Evolutionary conservation across 2,888 invertebrate genomes (phyloP).

Genomic region (Idaea dimidiata): DNA sequence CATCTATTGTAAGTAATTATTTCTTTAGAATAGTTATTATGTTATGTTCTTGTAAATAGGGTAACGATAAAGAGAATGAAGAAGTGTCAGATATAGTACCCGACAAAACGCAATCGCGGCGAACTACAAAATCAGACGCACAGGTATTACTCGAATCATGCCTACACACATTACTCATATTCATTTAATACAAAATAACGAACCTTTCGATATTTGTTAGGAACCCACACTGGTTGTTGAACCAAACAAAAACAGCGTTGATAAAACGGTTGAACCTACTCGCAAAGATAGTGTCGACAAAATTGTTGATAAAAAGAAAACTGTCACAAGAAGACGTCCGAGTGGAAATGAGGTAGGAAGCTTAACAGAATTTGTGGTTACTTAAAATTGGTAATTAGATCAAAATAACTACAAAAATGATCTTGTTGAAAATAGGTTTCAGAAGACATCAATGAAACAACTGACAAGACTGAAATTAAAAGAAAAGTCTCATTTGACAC

Average conservation of each 20-base stretch:
- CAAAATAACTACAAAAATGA: conserved; percentile 2
- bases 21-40: not conserved
- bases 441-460: conserved; percentile 30
- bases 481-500: conserved; percentile 37
- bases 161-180: conserved; percentile 30
- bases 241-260: conserved; percentile 52
- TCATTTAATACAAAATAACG: conserved; percentile 16
- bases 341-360: conserved; percentile 52
- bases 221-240: conserved; percentile 47
- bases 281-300: conserved; percentile 50
- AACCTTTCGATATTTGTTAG: conserved; percentile 38
- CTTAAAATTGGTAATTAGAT: not conserved
- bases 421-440: conserved; percentile 28
- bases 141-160: conserved; percentile 41
- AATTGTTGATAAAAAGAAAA: conserved; percentile 22
- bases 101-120: conserved; percentile 66
- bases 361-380: not conserved
- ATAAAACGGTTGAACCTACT: conserved; percentile 44
- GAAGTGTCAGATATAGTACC: conserved; percentile 62
- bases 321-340: conserved; percentile 38
- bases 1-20: not conserved
- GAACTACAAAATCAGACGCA: conserved; percentile 66
- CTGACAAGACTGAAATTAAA: conserved; percentile 36
- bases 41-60: conserved; percentile 66
- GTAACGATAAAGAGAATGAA: conserved; percentile 50